Conservation (phyloP, 2,797 vertebrate species). For the Mus caroli region DNA sequence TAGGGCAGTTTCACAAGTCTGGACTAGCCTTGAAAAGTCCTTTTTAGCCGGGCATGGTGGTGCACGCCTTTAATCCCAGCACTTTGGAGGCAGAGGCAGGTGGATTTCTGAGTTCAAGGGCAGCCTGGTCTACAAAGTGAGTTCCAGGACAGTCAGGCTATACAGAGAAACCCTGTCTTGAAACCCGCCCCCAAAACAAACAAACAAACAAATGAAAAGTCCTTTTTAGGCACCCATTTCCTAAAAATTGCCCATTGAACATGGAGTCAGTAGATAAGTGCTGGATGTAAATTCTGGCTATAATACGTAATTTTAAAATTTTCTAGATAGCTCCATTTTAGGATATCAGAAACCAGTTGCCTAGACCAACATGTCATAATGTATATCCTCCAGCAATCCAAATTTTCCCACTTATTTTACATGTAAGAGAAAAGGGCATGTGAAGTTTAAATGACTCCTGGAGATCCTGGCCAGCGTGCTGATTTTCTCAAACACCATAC, state of each 20-base stretch:
- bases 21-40: background rate
- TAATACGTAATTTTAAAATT: background rate
- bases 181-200: too few species aligned
- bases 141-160: too few species aligned
- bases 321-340: background rate
- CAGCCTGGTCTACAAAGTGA: too few species aligned
- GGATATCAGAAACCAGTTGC: background rate
- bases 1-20: background rate
- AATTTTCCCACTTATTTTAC: background rate
- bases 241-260: background rate
- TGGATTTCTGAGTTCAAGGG: too few species aligned
- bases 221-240: background rate
- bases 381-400: background rate
- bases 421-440: background rate
- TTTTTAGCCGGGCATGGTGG: background rate
- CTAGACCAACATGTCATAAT: background rate
- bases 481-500: conserved; percentile 9
- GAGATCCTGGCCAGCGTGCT: background rate
- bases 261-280: background rate
- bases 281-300: background rate
- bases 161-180: too few species aligned
- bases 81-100: too few species aligned
- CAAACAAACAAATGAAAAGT: background rate
- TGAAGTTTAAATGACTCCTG: background rate
- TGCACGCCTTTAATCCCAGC: too few species aligned